Evolutionary conservation across 2,888 invertebrate species (phyloP).

Genomic region (Fragum fragum): DNA sequence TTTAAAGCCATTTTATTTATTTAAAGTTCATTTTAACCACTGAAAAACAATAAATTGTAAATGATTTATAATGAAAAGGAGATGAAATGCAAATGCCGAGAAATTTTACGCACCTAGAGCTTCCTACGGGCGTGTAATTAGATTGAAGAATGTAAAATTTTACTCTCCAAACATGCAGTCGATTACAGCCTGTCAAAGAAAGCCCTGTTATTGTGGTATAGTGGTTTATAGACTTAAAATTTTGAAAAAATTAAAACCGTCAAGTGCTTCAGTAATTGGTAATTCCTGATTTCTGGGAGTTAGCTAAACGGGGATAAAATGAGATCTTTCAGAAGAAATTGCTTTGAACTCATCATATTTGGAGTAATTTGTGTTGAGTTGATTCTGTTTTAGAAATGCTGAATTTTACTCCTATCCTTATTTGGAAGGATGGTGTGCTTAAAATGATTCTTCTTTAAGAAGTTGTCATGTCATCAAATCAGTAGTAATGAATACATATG

Average conservation of each 20-base stretch:
- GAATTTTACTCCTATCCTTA: too few species aligned
- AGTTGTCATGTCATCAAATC: too few species aligned
- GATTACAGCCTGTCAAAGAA: conserved; percentile 18
- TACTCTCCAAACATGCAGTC: conserved; percentile 29
- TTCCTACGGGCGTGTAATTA: conserved; percentile 23
- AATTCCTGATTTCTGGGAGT: conserved; percentile 3
- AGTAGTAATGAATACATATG: too few species aligned
- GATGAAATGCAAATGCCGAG: conserved; percentile 23
- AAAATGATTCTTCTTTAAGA: too few species aligned
- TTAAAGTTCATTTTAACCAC: conserved; percentile 24
- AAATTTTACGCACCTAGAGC: conserved; percentile 25
- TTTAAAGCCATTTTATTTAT: conserved; percentile 21
- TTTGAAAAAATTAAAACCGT: conserved; percentile 22
- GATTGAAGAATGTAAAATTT: conserved; percentile 26
- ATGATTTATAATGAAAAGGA: conserved; percentile 25
- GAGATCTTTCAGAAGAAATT: neutral
- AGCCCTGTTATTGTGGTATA: conserved; percentile 28
- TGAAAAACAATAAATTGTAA: conserved; percentile 33
- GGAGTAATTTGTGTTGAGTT: too few species aligned
- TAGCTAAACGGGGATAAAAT: neutral
- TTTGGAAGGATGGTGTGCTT: too few species aligned
- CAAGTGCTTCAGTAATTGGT: conserved; percentile 6
- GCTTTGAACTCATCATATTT: conserved; percentile 1
- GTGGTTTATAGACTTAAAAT: conserved; percentile 14
- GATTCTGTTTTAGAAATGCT: too few species aligned